Conservation (phyloP, 2,888 invertebrate genomes). For the Bhutanitis thaidina region DNA sequence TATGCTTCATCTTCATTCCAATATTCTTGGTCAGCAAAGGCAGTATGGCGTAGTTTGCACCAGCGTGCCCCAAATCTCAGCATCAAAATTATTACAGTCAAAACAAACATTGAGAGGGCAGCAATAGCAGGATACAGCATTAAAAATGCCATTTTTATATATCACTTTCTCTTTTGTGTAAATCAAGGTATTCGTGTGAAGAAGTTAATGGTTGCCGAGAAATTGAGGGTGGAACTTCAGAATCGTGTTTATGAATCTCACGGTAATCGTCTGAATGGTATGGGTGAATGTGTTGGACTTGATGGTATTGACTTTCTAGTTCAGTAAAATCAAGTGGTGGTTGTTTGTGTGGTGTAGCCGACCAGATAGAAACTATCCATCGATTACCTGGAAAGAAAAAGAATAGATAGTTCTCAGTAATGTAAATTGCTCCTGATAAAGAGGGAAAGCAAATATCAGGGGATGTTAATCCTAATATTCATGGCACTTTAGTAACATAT, state of each 20-base stretch:
- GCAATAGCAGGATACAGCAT: conserved; percentile 89
- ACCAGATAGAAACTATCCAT: conserved; percentile 92
- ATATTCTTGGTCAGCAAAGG: conserved; percentile 82
- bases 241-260: conserved; percentile 39
- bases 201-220: conserved; percentile 65
- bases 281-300: conserved; percentile 51
- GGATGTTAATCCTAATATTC: too few species aligned
- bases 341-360: conserved; percentile 89
- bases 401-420: background rate
- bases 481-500: too few species aligned
- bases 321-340: conserved; percentile 90
- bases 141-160: conserved; percentile 87
- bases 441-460: too few species aligned
- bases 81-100: conserved; percentile 87
- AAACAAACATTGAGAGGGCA: conserved; percentile 85
- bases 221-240: conserved; percentile 50
- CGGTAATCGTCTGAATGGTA: conserved; percentile 48
- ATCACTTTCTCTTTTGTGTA: conserved; percentile 90
- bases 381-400: conserved; percentile 82
- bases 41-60: conserved; percentile 85
- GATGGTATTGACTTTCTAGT: conserved; percentile 74
- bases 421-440: too few species aligned
- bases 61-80: conserved; percentile 86
- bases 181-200: conserved; percentile 79
- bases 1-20: conserved; percentile 83